Base-by-base conservation (phyloP, 2,113 vertebrate genomes). In the Oceanodroma tethys region DNA sequence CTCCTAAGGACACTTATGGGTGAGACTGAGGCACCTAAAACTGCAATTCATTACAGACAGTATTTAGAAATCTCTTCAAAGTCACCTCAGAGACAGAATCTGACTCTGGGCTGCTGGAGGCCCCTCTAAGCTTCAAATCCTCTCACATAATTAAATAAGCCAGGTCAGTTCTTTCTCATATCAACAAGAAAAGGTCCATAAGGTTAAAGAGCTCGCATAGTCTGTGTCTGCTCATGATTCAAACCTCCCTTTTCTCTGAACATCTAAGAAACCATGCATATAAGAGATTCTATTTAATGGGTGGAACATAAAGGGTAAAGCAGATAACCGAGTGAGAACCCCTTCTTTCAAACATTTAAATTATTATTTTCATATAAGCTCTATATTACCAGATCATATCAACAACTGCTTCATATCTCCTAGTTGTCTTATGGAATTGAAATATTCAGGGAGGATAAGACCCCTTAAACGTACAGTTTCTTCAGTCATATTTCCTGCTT, bases 321-420 rank as follows among this genome's bases (percentile, higher is more conserved):
- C 9, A 72, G 88, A 96, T 83, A 96, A 78, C 27, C 25, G 40
- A 74, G 13, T 36, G 19, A 73, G 78, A 78, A 36, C 2, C 6
- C 67, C 56, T 88, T 50, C 76, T 97, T 97, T 86, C 55, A 92
- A 90, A 23, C 8, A 86, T 87, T 96, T 96, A 71, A 91, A 81
- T 88, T 95, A 66, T 80, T 93, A 48, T 75, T 91, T 94, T 27
- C 45, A 48, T 62, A 45, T 76, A 25, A 89, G 16, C 30, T 86
- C 32, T 93, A 6, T 75, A 40, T 85, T n/a, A 90, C 14, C n/a
- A 38, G 23, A 74, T 85, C n/a, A 91, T 84, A 87, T 78, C 22
- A 79, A 15, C 30, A 95, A 6, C 30, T 42, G 34, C 18, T 81
- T 93, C 47, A 67, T 86, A 36, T 65, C 34, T 65, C 30, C 36